Conservation (phyloP, 2,797 vertebrate genomes). For the Cryptoblepharus egeriae region DNA sequence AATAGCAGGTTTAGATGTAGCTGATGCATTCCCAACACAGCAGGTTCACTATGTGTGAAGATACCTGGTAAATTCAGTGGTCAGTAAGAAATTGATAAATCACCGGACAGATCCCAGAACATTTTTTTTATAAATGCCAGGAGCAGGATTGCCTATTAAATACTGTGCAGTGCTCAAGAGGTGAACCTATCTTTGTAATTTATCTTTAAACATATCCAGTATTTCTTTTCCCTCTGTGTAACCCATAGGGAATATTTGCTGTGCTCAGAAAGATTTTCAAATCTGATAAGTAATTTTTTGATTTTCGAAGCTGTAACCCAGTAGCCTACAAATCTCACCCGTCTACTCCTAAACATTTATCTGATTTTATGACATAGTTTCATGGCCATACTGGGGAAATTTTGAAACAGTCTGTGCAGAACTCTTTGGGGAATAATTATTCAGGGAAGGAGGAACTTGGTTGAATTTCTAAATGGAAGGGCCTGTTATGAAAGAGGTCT, state of each 20-base stretch:
- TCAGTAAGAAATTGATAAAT: not conserved
- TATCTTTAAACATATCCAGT: conserved; percentile 5
- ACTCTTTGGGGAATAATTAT: not conserved
- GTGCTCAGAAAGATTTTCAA: conserved; percentile 13
- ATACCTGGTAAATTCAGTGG: conserved; percentile 24
- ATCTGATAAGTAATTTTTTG: not conserved
- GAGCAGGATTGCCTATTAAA: not conserved
- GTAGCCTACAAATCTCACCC: not conserved
- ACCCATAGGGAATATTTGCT: conserved; percentile 20
- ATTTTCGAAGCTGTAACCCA: not conserved
- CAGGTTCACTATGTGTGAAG: not conserved
- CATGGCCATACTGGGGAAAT: not conserved
- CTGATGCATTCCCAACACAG: not conserved
- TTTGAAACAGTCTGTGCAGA: not conserved
- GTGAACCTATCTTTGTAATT: conserved; percentile 15
- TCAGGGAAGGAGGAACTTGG: not conserved
- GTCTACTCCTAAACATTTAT: not conserved
- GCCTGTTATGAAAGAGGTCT: not conserved
- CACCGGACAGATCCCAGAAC: conserved; percentile 16
- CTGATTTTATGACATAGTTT: not conserved
- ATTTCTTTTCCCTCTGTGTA: conserved; percentile 34
- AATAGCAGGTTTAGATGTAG: conserved; percentile 1
- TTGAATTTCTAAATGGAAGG: not conserved
- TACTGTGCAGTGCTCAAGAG: conserved; percentile 26
- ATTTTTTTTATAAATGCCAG: conserved; percentile 4